A percentile compares a stretch with the other conserved stretches of the same genome.
These are phyloP conservation scores for Epinephelus malabaricus DNA, from an alignment of 2,797 vertebrate species.

Conservation along the genomic window DNA sequence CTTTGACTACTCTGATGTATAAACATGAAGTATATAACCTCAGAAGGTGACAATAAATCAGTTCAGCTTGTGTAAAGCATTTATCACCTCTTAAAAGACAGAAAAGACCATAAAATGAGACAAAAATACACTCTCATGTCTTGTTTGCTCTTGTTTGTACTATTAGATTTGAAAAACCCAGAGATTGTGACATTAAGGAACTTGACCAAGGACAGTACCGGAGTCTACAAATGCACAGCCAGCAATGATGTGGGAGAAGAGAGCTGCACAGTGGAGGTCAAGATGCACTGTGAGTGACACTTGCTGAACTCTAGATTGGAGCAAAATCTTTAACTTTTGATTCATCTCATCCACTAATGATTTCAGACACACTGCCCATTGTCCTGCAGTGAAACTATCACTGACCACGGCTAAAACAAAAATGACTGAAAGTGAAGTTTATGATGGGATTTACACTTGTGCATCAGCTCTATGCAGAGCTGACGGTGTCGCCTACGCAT, in stretches of 20 bases:
- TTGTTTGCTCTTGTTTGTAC: background rate
- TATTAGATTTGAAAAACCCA: slow-evolving; percentile 89
- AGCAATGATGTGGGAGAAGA: slow-evolving; percentile 93
- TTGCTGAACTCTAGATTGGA: background rate
- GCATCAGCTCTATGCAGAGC: too few relatives aligned
- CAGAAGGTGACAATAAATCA: background rate
- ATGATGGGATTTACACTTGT: too few relatives aligned
- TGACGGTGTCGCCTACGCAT: too few relatives aligned
- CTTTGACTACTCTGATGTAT: too few relatives aligned
- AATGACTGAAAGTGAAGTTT: too few relatives aligned
- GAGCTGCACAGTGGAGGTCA: slow-evolving; percentile 90
- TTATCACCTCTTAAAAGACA: background rate
- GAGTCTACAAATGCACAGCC: slow-evolving; percentile 91
- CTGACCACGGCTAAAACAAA: too few relatives aligned
- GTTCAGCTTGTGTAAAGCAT: background rate
- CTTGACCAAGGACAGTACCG: slow-evolving; percentile 87
- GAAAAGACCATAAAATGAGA: background rate
- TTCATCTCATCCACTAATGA: background rate
- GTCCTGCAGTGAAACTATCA: too few relatives aligned
- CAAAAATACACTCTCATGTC: background rate
- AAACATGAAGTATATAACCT: too few relatives aligned
- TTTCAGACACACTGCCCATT: background rate
- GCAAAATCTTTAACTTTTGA: background rate
- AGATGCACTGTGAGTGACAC: slow-evolving; percentile 90
- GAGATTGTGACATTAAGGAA: slow-evolving; percentile 91